Percentiles rank a stretch among this genome's conserved stretches.
These are phyloP conservation scores for Congeria kusceri DNA, from an alignment of 2,888 invertebrate genomes.

Conservation along the genomic window DNA sequence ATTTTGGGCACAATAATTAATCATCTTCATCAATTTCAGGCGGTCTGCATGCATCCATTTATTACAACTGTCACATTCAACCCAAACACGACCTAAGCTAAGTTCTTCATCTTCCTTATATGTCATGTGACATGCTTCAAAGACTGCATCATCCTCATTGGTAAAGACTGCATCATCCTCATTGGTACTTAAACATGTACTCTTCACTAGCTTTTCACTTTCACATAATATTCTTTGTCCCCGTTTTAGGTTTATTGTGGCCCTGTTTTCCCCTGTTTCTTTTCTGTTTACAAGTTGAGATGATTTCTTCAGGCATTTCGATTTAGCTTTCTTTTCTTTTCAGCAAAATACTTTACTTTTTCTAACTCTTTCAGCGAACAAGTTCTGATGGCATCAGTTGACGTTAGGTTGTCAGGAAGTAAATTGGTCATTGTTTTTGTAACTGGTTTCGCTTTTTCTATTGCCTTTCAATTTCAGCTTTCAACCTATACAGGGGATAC, in stretches of 20 bases:
- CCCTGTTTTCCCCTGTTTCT: not conserved
- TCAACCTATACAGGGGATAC: not conserved
- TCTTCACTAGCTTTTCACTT: no score
- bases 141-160: no score
- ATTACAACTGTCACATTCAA: constrained; percentile 19
- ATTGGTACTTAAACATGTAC: not conserved
- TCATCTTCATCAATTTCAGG: no score
- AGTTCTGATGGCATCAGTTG: not conserved
- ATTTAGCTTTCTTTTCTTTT: constrained; percentile 9
- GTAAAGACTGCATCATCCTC: no score
- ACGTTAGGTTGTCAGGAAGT: constrained; percentile 14
- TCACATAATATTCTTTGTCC: not conserved
- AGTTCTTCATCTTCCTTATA: constrained; percentile 8
- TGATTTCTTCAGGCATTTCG: not conserved
- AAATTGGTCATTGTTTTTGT: not conserved
- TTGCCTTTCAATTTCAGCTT: not conserved
- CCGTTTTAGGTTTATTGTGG: not conserved
- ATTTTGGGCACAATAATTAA: no score
- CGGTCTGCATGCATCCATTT: constrained; percentile 21
- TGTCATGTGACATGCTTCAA: constrained; percentile 15
- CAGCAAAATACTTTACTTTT: constrained; percentile 7
- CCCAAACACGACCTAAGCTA: not conserved
- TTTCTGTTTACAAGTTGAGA: not conserved
- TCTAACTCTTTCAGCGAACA: not conserved
- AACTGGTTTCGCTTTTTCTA: not conserved